Conservation (phyloP, 2,113 vertebrate species). For the Pyrgilauda ruficollis region DNA sequence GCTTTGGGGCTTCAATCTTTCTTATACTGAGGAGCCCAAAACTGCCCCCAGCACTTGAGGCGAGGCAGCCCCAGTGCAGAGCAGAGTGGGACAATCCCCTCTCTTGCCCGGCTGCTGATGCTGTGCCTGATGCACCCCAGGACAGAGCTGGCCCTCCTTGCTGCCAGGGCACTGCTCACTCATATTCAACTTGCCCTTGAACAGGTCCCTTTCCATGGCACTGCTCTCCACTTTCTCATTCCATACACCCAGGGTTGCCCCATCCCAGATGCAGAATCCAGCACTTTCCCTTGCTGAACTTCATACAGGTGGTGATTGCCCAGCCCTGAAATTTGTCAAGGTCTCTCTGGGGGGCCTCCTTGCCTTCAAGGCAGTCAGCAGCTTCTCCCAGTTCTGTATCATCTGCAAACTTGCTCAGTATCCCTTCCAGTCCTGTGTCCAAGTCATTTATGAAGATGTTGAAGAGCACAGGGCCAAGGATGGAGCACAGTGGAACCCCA, state of each 20-base stretch:
- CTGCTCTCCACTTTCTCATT: background rate
- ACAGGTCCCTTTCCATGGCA: background rate
- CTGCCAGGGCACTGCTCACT: background rate
- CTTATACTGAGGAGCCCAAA: background rate
- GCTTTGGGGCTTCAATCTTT: background rate
- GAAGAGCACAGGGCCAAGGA: background rate
- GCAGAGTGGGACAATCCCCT: background rate
- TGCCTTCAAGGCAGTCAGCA: background rate
- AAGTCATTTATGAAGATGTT: background rate
- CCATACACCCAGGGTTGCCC: background rate
- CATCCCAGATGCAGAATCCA: background rate
- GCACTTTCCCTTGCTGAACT: background rate
- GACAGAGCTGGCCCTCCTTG: fast-evolving
- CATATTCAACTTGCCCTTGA: background rate
- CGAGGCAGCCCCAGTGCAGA: background rate
- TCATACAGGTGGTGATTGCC: background rate
- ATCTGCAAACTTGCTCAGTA: background rate
- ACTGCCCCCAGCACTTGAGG: fast-evolving
- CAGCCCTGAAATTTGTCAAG: background rate
- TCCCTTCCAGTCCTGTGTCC: background rate
- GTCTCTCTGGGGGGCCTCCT: background rate
- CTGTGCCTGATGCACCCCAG: background rate
- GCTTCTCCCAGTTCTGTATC: background rate
- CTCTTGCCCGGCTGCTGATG: fast-evolving
- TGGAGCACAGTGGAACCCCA: background rate